These are phyloP conservation scores for Oncorhynchus keta DNA, from an alignment of 2,113 vertebrate species.

Conservation along the genomic window DNA sequence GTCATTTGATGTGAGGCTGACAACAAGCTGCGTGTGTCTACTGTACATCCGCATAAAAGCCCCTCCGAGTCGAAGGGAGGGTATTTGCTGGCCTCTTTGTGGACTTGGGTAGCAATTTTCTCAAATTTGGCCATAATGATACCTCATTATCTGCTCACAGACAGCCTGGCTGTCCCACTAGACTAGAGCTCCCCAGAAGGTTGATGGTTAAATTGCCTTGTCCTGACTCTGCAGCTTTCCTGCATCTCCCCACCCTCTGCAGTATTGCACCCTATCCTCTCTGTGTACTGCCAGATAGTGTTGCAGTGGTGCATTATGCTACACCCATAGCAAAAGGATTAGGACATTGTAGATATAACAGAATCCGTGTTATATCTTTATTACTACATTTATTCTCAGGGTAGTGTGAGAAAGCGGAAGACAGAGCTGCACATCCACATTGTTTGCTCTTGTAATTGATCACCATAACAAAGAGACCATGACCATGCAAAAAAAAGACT, in stretches of 20 bases:
- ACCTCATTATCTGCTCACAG: constrained; percentile 6
- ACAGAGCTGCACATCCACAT: too few species aligned
- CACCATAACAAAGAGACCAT: too few species aligned
- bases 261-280: constrained; percentile 34
- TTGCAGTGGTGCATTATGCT: neutral
- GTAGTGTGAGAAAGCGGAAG: too few species aligned
- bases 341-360: neutral
- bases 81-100: constrained; percentile 9
- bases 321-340: neutral
- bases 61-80: constrained; percentile 10
- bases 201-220: neutral
- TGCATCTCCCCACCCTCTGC: constrained; percentile 42
- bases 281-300: neutral
- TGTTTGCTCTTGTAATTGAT: too few species aligned
- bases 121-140: neutral
- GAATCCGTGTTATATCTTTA: neutral
- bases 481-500: neutral
- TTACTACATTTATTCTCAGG: neutral
- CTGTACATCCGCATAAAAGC: constrained; percentile 2
- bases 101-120: constrained; percentile 5
- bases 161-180: neutral
- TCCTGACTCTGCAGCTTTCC: constrained; percentile 55
- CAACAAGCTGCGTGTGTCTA: neutral
- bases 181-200: constrained; percentile 8
- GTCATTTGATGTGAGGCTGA: neutral